These are phyloP conservation scores for Stegodyphus mimosarum DNA, from an alignment of 1,140 invertebrate species.

Conservation along the genomic window DNA sequence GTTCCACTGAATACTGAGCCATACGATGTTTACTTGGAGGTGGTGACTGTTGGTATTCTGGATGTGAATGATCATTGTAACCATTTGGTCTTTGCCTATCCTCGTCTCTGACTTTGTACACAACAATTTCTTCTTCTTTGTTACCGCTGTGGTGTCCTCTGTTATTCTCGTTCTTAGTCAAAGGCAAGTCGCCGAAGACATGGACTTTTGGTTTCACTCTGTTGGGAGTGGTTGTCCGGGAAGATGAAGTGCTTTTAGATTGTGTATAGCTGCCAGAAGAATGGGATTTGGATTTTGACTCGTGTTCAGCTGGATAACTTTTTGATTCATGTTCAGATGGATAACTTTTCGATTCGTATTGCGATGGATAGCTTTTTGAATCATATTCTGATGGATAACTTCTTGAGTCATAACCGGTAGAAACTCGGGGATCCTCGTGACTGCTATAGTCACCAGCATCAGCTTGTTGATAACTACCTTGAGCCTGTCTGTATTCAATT, in stretches of 20 bases:
- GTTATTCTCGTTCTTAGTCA: too few species aligned
- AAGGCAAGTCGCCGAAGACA: too few species aligned
- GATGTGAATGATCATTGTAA: too few species aligned
- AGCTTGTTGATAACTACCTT: background rate
- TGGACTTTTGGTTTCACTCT: background rate
- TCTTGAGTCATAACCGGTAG: too few species aligned
- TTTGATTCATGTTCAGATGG: conserved; percentile 2
- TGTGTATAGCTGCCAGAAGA: conserved; percentile 4
- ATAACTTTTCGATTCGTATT: background rate
- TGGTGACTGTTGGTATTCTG: too few species aligned
- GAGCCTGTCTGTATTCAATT: background rate
- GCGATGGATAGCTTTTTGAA: background rate
- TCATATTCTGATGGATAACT: background rate
- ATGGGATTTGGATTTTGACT: conserved; percentile 14
- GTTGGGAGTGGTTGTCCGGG: background rate
- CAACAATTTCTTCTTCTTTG: background rate
- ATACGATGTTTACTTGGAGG: too few species aligned
- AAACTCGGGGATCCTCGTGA: background rate
- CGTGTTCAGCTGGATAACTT: too few species aligned
- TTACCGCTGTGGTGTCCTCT: too few species aligned
- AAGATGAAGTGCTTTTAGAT: conserved; percentile 28
- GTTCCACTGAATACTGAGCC: too few species aligned
- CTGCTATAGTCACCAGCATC: background rate
- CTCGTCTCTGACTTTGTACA: background rate
- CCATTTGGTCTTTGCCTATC: too few species aligned